These are phyloP conservation scores for Carollia perspicillata DNA, from an alignment of 2,113 vertebrate species.

Conservation along the genomic window DNA sequence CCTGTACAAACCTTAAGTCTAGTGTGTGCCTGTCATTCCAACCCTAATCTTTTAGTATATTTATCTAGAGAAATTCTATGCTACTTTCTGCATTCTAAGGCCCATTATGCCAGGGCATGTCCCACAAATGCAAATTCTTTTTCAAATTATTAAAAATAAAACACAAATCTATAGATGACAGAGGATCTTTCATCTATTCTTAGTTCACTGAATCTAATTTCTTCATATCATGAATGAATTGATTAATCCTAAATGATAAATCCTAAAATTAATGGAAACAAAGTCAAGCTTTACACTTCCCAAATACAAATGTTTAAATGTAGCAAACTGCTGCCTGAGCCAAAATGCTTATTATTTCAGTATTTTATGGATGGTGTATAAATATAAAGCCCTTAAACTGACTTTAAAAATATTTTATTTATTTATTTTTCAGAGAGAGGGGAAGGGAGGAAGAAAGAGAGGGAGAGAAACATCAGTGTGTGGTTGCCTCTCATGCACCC, in stretches of 20 bases:
- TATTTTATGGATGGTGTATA: not conserved
- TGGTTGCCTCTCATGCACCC: too few species aligned
- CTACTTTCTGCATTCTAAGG: not conserved
- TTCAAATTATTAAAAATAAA: not conserved
- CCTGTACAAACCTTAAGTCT: not conserved
- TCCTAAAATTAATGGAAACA: not conserved
- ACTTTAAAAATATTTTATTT: not conserved
- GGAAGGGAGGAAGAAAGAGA: too few species aligned
- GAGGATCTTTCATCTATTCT: not conserved
- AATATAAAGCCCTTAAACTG: not conserved
- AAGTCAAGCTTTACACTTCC: not conserved
- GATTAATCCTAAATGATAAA: not conserved
- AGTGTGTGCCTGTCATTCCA: not conserved
- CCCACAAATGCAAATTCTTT: not conserved
- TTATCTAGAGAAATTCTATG: not conserved
- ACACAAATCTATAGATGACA: not conserved
- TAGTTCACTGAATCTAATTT: not conserved
- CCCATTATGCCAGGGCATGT: not conserved
- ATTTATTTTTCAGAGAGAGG: too few species aligned
- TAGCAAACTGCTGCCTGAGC: not conserved
- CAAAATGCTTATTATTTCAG: not conserved
- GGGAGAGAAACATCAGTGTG: too few species aligned
- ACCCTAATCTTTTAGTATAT: not conserved
- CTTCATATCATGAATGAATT: not conserved
- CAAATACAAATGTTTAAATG: not conserved